These are phyloP conservation scores for Enteromius paludinosus DNA, from an alignment of 2,797 vertebrate species.

Conservation along the genomic window DNA sequence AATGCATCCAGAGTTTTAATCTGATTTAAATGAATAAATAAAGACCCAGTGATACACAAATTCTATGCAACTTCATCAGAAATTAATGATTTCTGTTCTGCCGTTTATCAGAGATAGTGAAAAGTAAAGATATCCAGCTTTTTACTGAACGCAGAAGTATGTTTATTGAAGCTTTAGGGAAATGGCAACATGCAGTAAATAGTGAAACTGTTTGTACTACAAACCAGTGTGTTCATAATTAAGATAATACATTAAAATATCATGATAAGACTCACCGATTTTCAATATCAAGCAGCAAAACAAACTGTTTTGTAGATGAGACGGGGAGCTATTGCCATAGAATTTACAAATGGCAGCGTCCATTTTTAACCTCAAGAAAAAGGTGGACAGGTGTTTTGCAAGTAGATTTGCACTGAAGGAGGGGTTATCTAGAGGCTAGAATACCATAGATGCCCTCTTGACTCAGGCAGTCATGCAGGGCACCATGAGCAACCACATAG, in stretches of 20 bases:
- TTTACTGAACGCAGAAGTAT: no score
- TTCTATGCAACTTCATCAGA: not conserved
- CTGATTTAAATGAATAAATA: not conserved
- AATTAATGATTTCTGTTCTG: not conserved
- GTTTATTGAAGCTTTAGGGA: no score
- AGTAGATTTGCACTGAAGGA: not conserved
- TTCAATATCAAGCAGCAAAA: no score
- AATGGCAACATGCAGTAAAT: no score
- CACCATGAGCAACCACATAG: not conserved
- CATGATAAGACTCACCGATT: no score
- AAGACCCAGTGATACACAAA: not conserved
- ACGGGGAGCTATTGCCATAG: no score
- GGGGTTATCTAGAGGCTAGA: not conserved
- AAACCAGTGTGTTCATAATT: no score
- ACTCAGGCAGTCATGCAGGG: not conserved
- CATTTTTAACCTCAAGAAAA: no score
- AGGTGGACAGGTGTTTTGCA: not conserved
- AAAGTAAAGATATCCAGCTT: not conserved
- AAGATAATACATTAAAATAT: no score
- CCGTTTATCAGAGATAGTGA: not conserved
- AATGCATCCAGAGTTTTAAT: not conserved
- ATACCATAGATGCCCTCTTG: conserved; percentile 6
- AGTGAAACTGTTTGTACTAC: no score
- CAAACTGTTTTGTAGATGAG: no score
- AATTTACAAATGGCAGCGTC: no score